Conservation (phyloP, 1,140 invertebrate species). For the Psix sp. region DNA sequence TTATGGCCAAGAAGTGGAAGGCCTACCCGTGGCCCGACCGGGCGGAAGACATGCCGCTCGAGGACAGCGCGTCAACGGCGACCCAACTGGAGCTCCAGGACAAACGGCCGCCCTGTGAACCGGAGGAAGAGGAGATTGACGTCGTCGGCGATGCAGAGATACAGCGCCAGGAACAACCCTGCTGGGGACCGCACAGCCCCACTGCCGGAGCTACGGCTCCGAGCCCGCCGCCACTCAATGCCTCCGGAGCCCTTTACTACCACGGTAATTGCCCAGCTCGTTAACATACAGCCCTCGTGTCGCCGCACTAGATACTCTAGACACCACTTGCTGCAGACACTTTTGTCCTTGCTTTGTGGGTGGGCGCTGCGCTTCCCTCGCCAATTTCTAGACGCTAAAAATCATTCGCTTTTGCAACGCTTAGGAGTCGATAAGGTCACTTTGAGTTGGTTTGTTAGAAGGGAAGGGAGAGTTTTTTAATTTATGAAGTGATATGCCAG, state of each 20-base stretch:
- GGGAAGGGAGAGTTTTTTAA: no score
- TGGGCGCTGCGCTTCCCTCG: no score
- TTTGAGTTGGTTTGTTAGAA: no score
- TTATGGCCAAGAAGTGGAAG: constrained; percentile 95
- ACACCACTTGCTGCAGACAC: no score
- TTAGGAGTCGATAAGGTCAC: no score
- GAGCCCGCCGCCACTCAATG: constrained; percentile 82
- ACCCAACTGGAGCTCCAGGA: constrained; percentile 36
- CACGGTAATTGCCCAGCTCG: no score
- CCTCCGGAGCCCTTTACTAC: constrained; percentile 80
- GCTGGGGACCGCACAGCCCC: constrained; percentile 84
- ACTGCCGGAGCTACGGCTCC: constrained; percentile 84
- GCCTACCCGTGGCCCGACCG: constrained; percentile 87
- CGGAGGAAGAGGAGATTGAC: constrained; percentile 89
- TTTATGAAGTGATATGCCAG: no score
- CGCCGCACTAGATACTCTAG: no score
- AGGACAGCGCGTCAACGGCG: constrained; percentile 17
- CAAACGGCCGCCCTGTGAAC: constrained; percentile 67
- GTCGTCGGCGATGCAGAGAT: constrained; percentile 81
- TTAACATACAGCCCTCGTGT: no score
- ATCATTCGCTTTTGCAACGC: no score
- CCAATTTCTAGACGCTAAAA: no score
- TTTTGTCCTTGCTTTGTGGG: no score
- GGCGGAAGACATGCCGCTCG: constrained; percentile 74
- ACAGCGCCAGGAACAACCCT: constrained; percentile 70